Evolutionary conservation across 1,140 invertebrate genomes (phyloP).

Genomic region (Drosophila ercepeae): DNA sequence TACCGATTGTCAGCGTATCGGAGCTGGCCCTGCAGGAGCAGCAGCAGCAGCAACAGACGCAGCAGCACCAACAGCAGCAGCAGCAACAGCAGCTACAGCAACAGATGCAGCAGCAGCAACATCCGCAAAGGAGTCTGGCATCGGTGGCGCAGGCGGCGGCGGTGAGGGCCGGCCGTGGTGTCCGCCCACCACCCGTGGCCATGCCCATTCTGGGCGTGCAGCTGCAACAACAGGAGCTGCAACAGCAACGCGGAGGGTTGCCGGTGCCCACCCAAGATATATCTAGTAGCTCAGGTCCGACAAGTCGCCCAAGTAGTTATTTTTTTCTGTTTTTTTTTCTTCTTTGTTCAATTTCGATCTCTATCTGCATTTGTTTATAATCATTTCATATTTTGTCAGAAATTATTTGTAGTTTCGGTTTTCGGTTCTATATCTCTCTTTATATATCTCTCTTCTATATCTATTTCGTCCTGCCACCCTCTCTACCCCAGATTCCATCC

Average conservation of each 20-base stretch:
- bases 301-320: conserved; percentile 67
- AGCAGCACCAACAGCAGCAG: conserved; percentile 37
- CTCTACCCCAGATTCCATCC: conserved; percentile 8
- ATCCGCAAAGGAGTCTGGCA: conserved; percentile 64
- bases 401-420: conserved; percentile 37
- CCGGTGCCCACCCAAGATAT: conserved; percentile 81
- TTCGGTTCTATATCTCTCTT: conserved; percentile 18
- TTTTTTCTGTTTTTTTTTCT: conserved; percentile 37
- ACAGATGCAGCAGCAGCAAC: conserved; percentile 34
- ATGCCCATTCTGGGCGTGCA: conserved; percentile 81
- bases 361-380: conserved; percentile 33
- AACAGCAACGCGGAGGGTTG: conserved; percentile 76
- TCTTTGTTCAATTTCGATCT: conserved; percentile 16
- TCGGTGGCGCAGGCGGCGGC: conserved; percentile 71
- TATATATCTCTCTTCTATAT: conserved; percentile 4
- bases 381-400: conserved; percentile 57
- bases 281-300: conserved; percentile 83
- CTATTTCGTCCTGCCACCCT: conserved; percentile 1
- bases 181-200: conserved; percentile 77
- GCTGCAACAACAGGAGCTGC: conserved; percentile 82
- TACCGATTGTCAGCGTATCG: conserved; percentile 71
- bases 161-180: conserved; percentile 64
- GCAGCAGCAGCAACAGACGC: conserved; percentile 18
- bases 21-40: conserved; percentile 74
- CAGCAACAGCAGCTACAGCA: conserved; percentile 24